These are phyloP conservation scores for Sigmodon hispidus DNA, from an alignment of 2,113 vertebrate species.

Conservation along the genomic window DNA sequence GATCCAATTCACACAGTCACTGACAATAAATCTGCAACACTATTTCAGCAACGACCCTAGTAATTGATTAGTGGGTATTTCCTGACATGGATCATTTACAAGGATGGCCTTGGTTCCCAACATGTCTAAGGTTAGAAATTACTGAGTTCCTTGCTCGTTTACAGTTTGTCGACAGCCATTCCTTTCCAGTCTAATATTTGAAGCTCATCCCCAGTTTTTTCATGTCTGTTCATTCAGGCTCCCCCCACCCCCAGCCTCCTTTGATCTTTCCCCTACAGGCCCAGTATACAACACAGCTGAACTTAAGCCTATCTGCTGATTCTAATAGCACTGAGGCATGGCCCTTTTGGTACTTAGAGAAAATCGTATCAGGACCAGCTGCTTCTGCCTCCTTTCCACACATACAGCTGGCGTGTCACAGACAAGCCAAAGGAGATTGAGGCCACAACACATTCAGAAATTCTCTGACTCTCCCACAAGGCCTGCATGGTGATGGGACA, in stretches of 20 bases:
- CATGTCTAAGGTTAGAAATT: constrained; percentile 19
- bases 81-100: constrained; percentile 68
- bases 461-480: not conserved
- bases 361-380: not conserved
- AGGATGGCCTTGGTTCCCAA: constrained; percentile 34
- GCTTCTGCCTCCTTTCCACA: not conserved
- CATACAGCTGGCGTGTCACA: not conserved
- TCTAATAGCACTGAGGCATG: not conserved
- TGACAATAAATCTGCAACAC: constrained; percentile 62
- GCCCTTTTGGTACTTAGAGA: not conserved
- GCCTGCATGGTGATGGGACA: not conserved
- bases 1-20: constrained; percentile 44
- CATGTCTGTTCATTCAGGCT: not conserved
- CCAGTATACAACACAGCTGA: not conserved
- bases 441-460: not conserved
- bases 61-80: constrained; percentile 62
- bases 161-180: not conserved
- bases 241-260: not conserved
- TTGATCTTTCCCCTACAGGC: not conserved
- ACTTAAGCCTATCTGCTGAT: not conserved
- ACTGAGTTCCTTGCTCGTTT: not conserved
- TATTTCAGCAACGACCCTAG: constrained; percentile 53
- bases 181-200: not conserved
- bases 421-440: not conserved
- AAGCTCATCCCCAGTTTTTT: constrained; percentile 13